Percentiles rank a stretch among this genome's conserved stretches.
Conservation (phyloP, 2,113 vertebrate species). For the Bubalus kerabau region DNA sequence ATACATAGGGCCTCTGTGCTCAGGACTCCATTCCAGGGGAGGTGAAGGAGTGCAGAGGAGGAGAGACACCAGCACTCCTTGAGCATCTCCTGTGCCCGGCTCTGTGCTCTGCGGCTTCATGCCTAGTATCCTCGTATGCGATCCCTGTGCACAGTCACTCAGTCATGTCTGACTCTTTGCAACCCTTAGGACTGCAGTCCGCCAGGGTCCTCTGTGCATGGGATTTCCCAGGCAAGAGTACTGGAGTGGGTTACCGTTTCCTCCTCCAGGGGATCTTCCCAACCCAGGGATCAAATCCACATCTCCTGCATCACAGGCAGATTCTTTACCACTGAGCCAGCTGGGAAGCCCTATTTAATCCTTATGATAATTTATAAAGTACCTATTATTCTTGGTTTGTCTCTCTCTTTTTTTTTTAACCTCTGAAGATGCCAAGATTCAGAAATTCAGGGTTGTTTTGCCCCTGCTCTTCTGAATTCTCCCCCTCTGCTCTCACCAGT, state of each 20-base stretch:
- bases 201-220: not conserved
- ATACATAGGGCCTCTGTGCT: no score
- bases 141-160: not conserved
- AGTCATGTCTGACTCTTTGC: not conserved
- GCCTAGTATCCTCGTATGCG: no score
- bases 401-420: not conserved
- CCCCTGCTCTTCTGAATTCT: accelerated
- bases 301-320: not conserved
- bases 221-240: not conserved
- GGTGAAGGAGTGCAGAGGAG: no score
- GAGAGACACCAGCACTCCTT: not conserved
- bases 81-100: not conserved
- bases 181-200: not conserved
- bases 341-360: not conserved
- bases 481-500: not conserved
- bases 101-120: no score
- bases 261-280: not conserved
- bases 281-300: not conserved
- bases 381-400: not conserved
- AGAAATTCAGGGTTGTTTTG: not conserved
- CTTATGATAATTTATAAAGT: not conserved
- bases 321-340: not conserved
- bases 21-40: not conserved
- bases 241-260: not conserved
- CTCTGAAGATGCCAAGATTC: not conserved